phyloP scores from a whole-genome alignment of 2,113 vertebrate genomes.

The Myotis lucifugus region DNA sequence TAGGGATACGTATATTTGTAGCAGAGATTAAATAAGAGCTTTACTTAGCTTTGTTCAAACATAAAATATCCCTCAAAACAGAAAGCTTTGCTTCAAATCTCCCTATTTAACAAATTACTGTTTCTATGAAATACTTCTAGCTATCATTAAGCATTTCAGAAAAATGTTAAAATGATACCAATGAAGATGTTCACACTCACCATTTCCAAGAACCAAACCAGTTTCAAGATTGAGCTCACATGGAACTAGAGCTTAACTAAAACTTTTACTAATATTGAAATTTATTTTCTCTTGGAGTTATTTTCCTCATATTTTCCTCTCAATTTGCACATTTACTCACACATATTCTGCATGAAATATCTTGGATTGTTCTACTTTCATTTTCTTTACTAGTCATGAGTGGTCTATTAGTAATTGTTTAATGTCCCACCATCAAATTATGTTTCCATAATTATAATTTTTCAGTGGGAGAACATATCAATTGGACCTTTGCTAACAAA shows the following conservation, averaged over 20 bases:
- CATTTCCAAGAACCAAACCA: constrained; percentile 38
- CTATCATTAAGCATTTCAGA: neutral
- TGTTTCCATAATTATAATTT: neutral
- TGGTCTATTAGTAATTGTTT: neutral
- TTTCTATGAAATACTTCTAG: neutral
- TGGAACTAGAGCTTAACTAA: neutral
- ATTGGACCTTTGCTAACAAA: neutral
- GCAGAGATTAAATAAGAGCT: neutral
- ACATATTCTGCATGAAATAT: neutral
- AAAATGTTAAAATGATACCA: neutral
- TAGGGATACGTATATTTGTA: neutral
- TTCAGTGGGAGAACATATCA: neutral
- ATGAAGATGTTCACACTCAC: neutral
- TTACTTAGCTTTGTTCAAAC: neutral
- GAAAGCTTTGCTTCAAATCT: neutral
- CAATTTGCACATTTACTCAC: neutral
- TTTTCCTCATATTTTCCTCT: constrained; percentile 4
- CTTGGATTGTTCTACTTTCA: constrained; percentile 36
- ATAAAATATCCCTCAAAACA: neutral
- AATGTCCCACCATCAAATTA: constrained; percentile 30
- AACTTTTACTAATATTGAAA: constrained; percentile 7
- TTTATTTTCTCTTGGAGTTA: constrained; percentile 48
- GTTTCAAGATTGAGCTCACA: neutral
- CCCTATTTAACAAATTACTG: neutral
- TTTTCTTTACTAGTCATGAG: constrained; percentile 27